Base-by-base conservation (phyloP, 2,797 vertebrate species). In the Tokudaia muenninki region DNA sequence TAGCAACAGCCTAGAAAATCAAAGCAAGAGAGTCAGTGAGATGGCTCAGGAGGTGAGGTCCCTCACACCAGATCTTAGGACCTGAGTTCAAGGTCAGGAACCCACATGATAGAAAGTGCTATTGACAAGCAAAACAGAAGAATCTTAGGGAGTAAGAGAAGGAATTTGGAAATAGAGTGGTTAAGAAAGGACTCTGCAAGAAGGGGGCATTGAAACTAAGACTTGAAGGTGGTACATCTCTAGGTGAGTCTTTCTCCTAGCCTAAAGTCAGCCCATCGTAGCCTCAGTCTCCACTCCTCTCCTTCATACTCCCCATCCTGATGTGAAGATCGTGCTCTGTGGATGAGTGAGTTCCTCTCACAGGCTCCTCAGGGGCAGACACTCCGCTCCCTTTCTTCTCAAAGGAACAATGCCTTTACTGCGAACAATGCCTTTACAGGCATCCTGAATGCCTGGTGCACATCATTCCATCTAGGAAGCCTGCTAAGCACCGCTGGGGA, bases 391-490 rank as follows among this genome's bases (percentile, higher is more conserved):
- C n/a, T 93, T 86, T 74, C 88, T 93, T 10, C 47, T 52, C 44
- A 41, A 74, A 70, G 19, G 93, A 77, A n/a, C 72, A 89, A 70
- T 90, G 57, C 31, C 70, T 37, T 91, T 92, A 34, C 70, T 50
- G 79, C 83, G 93, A 77, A n/a, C 72, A 89, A 70, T 90, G 57
- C 31, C 70, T 37, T 91, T 92, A 34, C 70, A 41, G 79, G 79
- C n/a, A 16, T 22, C 26, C 9, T 2, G 52, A 74, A 31, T 47
- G 61, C 80, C 2, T 91, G 24, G 47, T 22, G 24, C 50, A 37
- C 78, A 52, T 6, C 44, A 22, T 17, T 50, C 77, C 59, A 77
- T 77, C 75, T 50, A n/a, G n/a, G 34, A 92, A 96, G 61, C 6
- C 65, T 81, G 14, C 44, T 47, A 63, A 41, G 14, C 65, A 88